Base-by-base conservation (phyloP, 2,113 vertebrate genomes). In the Silurus meridionalis region DNA sequence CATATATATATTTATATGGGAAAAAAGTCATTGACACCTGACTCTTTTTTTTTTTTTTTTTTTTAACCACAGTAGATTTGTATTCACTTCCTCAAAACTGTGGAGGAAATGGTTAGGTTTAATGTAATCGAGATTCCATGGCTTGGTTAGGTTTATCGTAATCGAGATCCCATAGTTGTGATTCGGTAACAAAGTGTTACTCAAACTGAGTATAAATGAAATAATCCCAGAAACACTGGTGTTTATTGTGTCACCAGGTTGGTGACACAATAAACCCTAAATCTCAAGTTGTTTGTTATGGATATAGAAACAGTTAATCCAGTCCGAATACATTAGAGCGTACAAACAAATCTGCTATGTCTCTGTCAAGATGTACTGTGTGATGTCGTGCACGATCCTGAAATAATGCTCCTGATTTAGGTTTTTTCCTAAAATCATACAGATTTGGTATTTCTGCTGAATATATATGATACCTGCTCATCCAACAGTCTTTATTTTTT, bases 101-200 rank as follows among this genome's bases (percentile, higher is more conserved):
- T 82, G n/a, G 80, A 82, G 85, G 85, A 86, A 82, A 86, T 82
- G 69, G 58, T 19, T 86, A 69, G 9, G 58, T 48, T 77, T 55
- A 63, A 74, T 52, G 46, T 81, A 72, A 28, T 81, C 19, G 5
- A 71, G 55, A n/a, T 25, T 37, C n/a, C 15, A 21, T 57, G 25
- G 55, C 23, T 37, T 82, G 69, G 58, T 19, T 86, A 69, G 9
- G 58, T 48, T 77, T 55, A 63, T 63, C 37, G 46, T 81, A 72
- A 52, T 81, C 19, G 5, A 71, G 55, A n/a, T 25, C 28, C n/a
- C 15, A 21, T 57, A 17, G 55, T 15, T 14, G 13, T 46, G 46
- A 53, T 69, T 86, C 79, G 64, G 19, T 55, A 66, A 82, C 61
- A 1, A 2, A 37, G 23, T 11, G 25, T 57, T 11, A 19, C 14